Evolutionary conservation across 2,888 invertebrate species (phyloP).

Genomic region (Clusia tigrina): DNA sequence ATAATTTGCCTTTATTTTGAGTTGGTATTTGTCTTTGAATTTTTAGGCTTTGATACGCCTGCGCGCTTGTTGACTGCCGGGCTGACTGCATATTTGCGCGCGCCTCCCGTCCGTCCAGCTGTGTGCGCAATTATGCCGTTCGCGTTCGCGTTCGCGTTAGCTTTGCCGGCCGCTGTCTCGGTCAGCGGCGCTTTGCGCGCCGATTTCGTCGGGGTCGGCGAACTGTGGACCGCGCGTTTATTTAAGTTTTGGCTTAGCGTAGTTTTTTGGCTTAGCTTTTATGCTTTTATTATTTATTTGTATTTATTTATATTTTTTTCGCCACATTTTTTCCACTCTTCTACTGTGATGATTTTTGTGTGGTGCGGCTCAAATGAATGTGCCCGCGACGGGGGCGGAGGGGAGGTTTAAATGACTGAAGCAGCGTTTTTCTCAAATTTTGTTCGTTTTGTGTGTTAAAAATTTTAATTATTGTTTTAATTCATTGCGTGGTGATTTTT

Average conservation of each 20-base stretch:
- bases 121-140: too few relatives aligned
- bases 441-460: background rate
- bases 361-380: too few relatives aligned
- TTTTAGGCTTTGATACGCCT: constrained; percentile 31
- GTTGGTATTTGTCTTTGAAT: constrained; percentile 49
- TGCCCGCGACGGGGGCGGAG: background rate
- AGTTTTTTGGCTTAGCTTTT: background rate
- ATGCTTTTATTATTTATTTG: constrained; percentile 9
- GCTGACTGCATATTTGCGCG: background rate
- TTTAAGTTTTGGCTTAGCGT: constrained; percentile 24
- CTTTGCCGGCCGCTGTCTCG: background rate
- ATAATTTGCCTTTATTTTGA: constrained; percentile 52
- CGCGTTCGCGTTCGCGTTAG: background rate
- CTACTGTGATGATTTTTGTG: background rate
- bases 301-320: background rate
- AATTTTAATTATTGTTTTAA: background rate
- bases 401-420: background rate
- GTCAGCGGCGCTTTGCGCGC: constrained; percentile 7
- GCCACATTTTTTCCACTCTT: background rate
- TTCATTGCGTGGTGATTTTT: background rate
- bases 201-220: constrained; percentile 50
- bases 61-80: background rate
- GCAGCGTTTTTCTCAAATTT: background rate
- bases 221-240: constrained; percentile 45
- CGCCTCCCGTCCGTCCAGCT: too few relatives aligned